Percentiles rank a stretch among this genome's conserved stretches.
Conservation (phyloP, 2,797 vertebrate genomes). For the Hybognathus amarus region DNA sequence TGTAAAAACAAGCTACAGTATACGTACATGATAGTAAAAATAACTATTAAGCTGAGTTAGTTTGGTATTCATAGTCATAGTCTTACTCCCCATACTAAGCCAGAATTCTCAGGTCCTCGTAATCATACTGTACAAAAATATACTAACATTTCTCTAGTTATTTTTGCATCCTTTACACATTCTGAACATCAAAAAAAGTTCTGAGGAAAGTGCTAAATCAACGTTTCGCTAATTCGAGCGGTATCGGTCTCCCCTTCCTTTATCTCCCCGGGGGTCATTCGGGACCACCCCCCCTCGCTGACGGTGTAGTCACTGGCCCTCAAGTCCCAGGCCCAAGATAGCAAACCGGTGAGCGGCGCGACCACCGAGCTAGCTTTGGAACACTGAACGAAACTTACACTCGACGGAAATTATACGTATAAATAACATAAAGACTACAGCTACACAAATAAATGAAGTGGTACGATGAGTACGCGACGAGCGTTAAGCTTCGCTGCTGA, state of each 20-base stretch:
- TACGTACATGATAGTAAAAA: conserved; percentile 83
- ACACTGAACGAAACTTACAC: conserved; percentile 70
- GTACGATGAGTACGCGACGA: conserved; percentile 52
- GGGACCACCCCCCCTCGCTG: conserved; percentile 43
- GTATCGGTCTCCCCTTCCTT: conserved; percentile 50
- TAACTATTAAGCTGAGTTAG: conserved; percentile 68
- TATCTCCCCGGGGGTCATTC: conserved; percentile 46
- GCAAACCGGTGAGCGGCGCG: conserved; percentile 65
- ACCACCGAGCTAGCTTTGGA: conserved; percentile 69
- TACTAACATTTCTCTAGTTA: conserved; percentile 81
- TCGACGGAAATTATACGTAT: conserved; percentile 72
- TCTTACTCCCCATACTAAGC: conserved; percentile 69
- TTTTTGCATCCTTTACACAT: conserved; percentile 82
- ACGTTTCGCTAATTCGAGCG: conserved; percentile 69
- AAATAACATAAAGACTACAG: conserved; percentile 77
- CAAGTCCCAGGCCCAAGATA: conserved; percentile 70
- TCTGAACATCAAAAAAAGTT: conserved; percentile 78
- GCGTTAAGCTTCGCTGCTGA: conserved; percentile 46
- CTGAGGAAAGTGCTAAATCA: conserved; percentile 80
- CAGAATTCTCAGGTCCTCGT: conserved; percentile 69
- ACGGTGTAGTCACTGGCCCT: conserved; percentile 75
- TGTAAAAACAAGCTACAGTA: conserved; percentile 80
- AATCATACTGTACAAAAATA: conserved; percentile 84
- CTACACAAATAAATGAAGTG: conserved; percentile 67
- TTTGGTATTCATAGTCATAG: conserved; percentile 56